Evolutionary conservation across 1,140 invertebrate species (phyloP).

Genomic region (roundworm (Caenorhabditis elegans)): DNA sequence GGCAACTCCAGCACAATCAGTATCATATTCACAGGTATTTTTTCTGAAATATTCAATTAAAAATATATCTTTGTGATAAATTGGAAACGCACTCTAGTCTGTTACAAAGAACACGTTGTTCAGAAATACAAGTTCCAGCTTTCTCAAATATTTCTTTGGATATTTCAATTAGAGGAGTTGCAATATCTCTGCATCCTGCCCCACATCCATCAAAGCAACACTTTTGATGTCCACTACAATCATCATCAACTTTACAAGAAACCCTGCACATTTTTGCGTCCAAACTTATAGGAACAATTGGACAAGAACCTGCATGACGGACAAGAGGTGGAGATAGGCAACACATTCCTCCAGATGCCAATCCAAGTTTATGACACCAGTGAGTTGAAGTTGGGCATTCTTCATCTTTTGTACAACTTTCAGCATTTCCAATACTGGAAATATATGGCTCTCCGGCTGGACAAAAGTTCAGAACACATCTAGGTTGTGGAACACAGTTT

Average conservation of each 20-base stretch:
- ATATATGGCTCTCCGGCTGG: conserved; percentile 31
- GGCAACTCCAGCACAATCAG: conserved; percentile 51
- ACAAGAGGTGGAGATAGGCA: conserved; percentile 23
- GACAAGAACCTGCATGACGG: conserved; percentile 45
- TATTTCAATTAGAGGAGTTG: background rate
- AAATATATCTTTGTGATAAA: background rate
- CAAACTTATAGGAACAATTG: conserved; percentile 30
- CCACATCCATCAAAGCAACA: conserved; percentile 60
- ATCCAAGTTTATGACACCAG: conserved; percentile 52
- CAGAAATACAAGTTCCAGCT: conserved; percentile 3
- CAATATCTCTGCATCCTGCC: conserved; percentile 41
- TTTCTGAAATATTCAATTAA: conserved; percentile 9
- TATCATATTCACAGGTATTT: conserved; percentile 49
- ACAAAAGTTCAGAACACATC: conserved; percentile 57
- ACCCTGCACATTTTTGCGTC: conserved; percentile 42
- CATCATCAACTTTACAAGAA: conserved; percentile 50
- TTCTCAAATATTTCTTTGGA: background rate
- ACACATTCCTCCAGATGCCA: conserved; percentile 35
- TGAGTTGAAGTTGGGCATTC: conserved; percentile 53
- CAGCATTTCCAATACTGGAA: conserved; percentile 29
- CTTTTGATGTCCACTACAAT: conserved; percentile 48
- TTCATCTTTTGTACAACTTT: conserved; percentile 26
- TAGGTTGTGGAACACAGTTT: conserved; percentile 54
- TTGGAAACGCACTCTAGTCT: background rate
- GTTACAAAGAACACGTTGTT: background rate